Evolutionary conservation across 2,113 vertebrate genomes (phyloP), one percentile per base, ranked within the genome.

Genomic region (Oryzias javanicus): DNA sequence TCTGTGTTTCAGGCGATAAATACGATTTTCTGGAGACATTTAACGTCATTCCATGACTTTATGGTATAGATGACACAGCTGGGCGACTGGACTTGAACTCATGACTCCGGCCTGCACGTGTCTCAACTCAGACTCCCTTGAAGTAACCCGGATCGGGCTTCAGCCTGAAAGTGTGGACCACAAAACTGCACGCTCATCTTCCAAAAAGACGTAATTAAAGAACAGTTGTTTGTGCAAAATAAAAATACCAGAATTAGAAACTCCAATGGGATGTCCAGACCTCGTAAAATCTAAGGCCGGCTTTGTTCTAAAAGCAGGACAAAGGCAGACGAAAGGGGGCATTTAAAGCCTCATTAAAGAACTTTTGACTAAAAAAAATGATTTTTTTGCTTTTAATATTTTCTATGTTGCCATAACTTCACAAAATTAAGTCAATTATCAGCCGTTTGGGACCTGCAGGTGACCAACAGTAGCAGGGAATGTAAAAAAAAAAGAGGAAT

Each of bases 201-300:
- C 53, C 55, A 79, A 71, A 59, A 74, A 55, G 72, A 72, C 69
- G 20, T 71, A 64, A 80, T 82, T 79, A 82, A 81, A 79, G 68
- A 76, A 81, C 59, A 74, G 60, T 67, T 82, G 56, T 51, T 67
- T 82, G 56, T 51, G 75, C 79, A 35, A 82, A 66, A 74, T 24
- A 6, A 70, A 63, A 59, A 55, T 62, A 58, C 67, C 29, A 72
- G 60, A 77, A 89, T 86, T 81, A 81, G 80, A 68, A 42, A 57
- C 42, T 67, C 47, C 79, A 86, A 69, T 49, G 48, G 51, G 57
- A 70, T 47, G 61, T 78, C 53, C 52, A 80, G 78, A 81, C 77
- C 72, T 80, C 66, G 10, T 35, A 10, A 35, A 67, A 64, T 55
- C 22, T 16, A 51, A 19, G 29, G 41, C 54, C 18, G 60, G 49